Conservation (phyloP, 2,113 vertebrate genomes). For the Lepus europaeus region DNA sequence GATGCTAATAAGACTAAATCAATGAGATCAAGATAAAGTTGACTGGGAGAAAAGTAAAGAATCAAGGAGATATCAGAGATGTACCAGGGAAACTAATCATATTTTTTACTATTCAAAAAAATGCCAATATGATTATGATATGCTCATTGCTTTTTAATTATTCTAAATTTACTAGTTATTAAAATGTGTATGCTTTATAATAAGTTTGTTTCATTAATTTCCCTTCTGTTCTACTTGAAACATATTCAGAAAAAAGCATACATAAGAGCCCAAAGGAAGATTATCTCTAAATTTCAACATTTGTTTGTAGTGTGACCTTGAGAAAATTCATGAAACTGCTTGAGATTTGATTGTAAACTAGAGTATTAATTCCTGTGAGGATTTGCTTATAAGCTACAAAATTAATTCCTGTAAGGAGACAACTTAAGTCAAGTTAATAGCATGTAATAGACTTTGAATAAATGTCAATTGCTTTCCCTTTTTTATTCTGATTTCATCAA, state of each 20-base stretch:
- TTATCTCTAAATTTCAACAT: slow-evolving; percentile 3
- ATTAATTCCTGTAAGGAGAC: background rate
- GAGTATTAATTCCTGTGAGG: background rate
- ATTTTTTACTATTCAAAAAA: background rate
- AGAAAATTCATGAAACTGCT: background rate
- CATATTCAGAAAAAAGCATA: background rate
- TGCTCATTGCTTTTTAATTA: background rate
- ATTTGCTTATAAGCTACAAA: background rate
- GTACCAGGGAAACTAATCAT: background rate
- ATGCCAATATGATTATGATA: background rate
- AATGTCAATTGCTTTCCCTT: background rate
- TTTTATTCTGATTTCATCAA: slow-evolving; percentile 24
- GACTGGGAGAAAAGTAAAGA: background rate
- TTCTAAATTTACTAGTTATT: background rate
- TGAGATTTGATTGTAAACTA: background rate
- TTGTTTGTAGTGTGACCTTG: background rate
- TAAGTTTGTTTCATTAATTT: background rate
- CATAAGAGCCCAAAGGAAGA: background rate
- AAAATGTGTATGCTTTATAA: background rate
- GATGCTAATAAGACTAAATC: background rate
- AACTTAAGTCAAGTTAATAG: background rate
- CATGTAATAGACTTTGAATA: background rate
- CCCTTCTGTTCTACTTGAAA: background rate
- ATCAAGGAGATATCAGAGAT: background rate
- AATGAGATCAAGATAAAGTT: background rate